Conservation (phyloP, 1,140 invertebrate genomes). For the Archivesica marissinica region DNA sequence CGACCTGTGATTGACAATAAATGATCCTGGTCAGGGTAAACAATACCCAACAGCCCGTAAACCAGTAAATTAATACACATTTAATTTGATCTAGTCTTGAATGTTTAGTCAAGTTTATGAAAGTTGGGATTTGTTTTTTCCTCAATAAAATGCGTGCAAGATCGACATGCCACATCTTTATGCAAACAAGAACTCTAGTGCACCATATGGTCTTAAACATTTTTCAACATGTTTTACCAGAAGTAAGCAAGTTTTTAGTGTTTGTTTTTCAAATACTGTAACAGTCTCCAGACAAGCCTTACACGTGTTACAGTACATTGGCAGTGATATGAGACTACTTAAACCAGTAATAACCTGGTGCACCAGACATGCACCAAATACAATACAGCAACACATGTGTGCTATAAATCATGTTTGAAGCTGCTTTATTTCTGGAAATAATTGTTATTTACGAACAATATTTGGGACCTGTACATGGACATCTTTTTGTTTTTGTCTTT, state of each 20-base stretch:
- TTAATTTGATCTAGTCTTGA: no score
- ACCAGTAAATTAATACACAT: no score
- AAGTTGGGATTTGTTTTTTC: no score
- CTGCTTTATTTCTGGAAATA: neutral
- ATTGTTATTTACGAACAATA: no score
- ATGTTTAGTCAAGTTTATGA: no score
- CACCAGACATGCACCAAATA: slow-evolving; percentile 45
- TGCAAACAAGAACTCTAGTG: neutral
- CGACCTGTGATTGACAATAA: no score
- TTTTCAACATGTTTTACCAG: neutral
- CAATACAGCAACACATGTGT: slow-evolving; percentile 16
- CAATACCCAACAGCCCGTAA: no score
- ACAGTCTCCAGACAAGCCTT: neutral
- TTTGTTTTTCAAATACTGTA: slow-evolving; percentile 2
- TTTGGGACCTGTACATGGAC: no score
- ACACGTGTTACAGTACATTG: slow-evolving; percentile 31
- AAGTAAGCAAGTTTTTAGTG: no score
- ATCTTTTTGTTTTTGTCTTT: no score
- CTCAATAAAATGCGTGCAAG: slow-evolving; percentile 16
- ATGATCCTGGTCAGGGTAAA: no score
- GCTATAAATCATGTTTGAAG: no score
- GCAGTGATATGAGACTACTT: neutral
- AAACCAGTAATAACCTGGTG: neutral
- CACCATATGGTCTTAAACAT: slow-evolving; percentile 11
- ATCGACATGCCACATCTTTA: slow-evolving; percentile 10